A percentile compares a stretch with the other conserved stretches of the same genome.
These are phyloP conservation scores for Archaeoteleia sp. DNA, from an alignment of 2,888 invertebrate genomes.

Conservation along the genomic window DNA sequence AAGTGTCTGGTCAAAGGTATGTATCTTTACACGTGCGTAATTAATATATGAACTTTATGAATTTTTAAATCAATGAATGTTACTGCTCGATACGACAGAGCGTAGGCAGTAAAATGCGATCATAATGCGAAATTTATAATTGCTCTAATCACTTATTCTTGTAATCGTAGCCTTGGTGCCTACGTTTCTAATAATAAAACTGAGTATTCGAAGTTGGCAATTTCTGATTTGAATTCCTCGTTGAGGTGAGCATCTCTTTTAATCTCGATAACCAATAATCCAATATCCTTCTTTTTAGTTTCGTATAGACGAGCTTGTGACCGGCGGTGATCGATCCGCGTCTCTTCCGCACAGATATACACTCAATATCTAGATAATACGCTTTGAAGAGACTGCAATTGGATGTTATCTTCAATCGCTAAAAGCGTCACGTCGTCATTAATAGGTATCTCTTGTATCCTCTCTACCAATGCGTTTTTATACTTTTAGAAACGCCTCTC, in stretches of 20 bases:
- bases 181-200: constrained; percentile 10
- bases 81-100: too few relatives aligned
- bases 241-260: constrained; percentile 9
- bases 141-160: too few relatives aligned
- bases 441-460: not conserved
- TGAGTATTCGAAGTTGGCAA: constrained; percentile 1
- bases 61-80: not conserved
- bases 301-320: constrained; percentile 10
- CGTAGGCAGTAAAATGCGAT: too few relatives aligned
- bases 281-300: constrained; percentile 13
- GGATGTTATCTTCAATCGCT: constrained; percentile 7
- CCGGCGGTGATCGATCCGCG: constrained; percentile 11
- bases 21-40: too few relatives aligned
- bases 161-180: too few relatives aligned
- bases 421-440: constrained; percentile 10
- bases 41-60: not conserved
- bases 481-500: too few relatives aligned
- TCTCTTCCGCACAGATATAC: not conserved
- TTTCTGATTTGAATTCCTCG: constrained; percentile 4
- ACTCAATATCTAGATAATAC: constrained; percentile 5
- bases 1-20: too few relatives aligned
- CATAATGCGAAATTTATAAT: too few relatives aligned
- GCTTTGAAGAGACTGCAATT: constrained; percentile 9
- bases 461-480: not conserved
- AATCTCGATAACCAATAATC: constrained; percentile 21